These are phyloP conservation scores for Phylloscopus trochiloides DNA, from an alignment of 2,113 vertebrate genomes.

Conservation along the genomic window DNA sequence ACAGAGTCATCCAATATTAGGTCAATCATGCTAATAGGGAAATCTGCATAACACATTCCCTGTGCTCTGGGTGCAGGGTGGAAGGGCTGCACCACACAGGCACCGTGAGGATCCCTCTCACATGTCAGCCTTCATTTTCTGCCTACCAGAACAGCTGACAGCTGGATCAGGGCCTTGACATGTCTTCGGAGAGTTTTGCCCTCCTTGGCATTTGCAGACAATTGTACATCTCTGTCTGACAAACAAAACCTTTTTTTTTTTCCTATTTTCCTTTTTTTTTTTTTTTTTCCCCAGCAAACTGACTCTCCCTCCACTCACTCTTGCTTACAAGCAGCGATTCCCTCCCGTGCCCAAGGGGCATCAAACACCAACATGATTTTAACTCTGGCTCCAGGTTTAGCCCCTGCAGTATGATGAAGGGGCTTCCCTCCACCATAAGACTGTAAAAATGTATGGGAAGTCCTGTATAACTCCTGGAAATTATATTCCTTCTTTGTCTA, in stretches of 20 bases:
- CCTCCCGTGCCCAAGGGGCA: rapidly evolving
- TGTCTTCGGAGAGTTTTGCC: neutral
- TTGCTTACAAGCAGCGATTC: neutral
- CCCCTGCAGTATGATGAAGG: neutral
- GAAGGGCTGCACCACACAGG: neutral
- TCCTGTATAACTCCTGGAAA: neutral
- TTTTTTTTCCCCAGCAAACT: neutral
- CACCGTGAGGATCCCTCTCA: neutral
- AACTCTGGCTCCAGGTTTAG: neutral
- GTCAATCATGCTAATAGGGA: neutral
- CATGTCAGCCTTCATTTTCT: constrained; percentile 34
- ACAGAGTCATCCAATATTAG: neutral
- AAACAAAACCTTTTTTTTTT: neutral
- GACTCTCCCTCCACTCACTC: neutral
- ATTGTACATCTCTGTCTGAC: constrained; percentile 23
- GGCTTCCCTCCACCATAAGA: neutral
- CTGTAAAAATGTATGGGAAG: neutral
- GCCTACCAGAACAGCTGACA: constrained; percentile 20
- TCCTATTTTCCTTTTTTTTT: neutral
- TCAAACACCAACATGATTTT: neutral
- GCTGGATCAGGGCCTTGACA: constrained; percentile 29
- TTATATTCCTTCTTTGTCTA: neutral
- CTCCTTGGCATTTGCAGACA: constrained; percentile 23
- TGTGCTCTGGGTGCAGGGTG: neutral
- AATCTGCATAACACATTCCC: neutral